These are phyloP conservation scores for Macroglossus sobrinus DNA, from an alignment of 2,113 vertebrate species.

Conservation along the genomic window DNA sequence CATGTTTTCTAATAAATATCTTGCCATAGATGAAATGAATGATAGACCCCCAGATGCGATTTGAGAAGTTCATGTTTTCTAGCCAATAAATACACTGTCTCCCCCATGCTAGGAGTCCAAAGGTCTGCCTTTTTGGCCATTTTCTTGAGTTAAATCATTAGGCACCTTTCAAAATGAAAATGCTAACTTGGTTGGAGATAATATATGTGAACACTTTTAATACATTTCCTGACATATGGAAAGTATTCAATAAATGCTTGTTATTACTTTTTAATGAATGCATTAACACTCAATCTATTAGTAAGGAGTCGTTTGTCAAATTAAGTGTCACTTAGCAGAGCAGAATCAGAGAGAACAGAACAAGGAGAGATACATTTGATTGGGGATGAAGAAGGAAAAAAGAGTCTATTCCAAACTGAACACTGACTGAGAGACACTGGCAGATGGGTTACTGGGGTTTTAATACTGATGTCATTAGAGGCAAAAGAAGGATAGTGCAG, in stretches of 20 bases:
- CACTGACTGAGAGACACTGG: background rate
- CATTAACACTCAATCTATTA: slow-evolving; percentile 44
- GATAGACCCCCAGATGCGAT: background rate
- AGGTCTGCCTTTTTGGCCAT: background rate
- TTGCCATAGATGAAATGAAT: background rate
- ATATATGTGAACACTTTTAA: slow-evolving; percentile 45
- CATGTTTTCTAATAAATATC: slow-evolving; percentile 11
- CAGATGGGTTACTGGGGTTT: background rate
- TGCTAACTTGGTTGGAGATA: slow-evolving; percentile 65
- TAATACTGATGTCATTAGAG: background rate
- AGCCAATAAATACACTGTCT: background rate
- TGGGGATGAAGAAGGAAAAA: background rate
- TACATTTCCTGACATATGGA: slow-evolving; percentile 54
- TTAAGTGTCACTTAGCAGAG: slow-evolving; percentile 18
- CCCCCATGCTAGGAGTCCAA: background rate
- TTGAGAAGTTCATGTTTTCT: background rate
- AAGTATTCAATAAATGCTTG: slow-evolving; percentile 45
- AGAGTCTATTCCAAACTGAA: background rate
- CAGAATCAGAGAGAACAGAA: background rate
- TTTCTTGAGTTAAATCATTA: slow-evolving; percentile 39
- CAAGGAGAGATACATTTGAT: background rate
- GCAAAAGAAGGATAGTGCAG: background rate
- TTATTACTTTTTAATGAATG: slow-evolving; percentile 73
- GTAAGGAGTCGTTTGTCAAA: slow-evolving; percentile 52
- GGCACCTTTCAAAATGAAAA: slow-evolving; percentile 65